Conservation (phyloP, 2,113 vertebrate species). For the Phoenicopterus ruber region DNA sequence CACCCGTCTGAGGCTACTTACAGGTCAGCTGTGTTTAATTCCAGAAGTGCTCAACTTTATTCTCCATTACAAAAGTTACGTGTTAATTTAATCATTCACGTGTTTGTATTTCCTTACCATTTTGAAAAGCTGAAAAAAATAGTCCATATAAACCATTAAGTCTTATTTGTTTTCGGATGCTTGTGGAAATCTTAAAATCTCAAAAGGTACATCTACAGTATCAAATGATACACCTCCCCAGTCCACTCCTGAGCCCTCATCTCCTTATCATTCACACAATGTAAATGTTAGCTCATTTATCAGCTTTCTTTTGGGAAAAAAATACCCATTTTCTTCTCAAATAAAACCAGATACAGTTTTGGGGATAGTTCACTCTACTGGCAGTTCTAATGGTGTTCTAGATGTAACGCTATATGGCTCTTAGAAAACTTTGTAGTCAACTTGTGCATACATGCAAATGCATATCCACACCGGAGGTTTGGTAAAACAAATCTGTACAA, state of each 20-base stretch:
- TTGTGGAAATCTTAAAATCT: background rate
- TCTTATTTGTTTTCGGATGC: background rate
- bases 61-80: background rate
- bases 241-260: background rate
- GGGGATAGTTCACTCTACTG: background rate
- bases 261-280: background rate
- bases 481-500: background rate
- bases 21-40: background rate
- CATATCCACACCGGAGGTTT: background rate
- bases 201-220: background rate
- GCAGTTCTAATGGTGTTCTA: background rate
- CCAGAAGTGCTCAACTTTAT: background rate
- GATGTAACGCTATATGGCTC: background rate
- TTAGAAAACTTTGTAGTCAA: background rate
- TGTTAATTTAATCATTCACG: background rate
- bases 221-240: background rate
- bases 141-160: background rate
- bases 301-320: background rate
- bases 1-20: background rate
- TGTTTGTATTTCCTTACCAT: background rate
- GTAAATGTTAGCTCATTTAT: background rate
- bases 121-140: background rate
- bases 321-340: background rate
- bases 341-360: background rate
- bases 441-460: background rate